Base-by-base conservation (phyloP, 2,113 vertebrate species). In the Dolichallabes microphthalmus region DNA sequence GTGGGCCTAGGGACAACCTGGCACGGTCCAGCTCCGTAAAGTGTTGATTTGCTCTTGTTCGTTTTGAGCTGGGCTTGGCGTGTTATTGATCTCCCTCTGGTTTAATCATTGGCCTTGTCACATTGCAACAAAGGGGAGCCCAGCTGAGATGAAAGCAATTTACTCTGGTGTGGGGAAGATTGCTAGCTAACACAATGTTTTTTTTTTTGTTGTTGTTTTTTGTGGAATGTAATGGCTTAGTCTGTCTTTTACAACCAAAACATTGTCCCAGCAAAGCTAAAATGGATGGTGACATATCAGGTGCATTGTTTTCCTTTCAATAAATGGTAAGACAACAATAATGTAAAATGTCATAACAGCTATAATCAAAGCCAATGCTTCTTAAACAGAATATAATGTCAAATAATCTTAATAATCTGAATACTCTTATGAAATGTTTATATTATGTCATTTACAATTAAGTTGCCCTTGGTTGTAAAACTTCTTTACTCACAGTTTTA, bases 31-130 rank as follows among this genome's bases (percentile, higher is more conserved):
- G 84, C 87, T 88, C 22, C 69, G 85, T 90, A 81, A 93, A 78
- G 64, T 89, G 89, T 90, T 89, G 92, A 92, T 93, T 93, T 92
- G 86, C 89, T 90, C 85, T 87, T 68, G 78, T 91, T 91, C 88
- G 92, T 93, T 94, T 92, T 92, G 91, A 93, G 94, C 89, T 87
- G 85, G 86, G 86, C 91, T 88, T 86, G 90, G 89, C 91, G 90
- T 89, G 88, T 91, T 95, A 95, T 95, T 93, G 94, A 95, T 95
- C 93, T 87, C 87, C 89, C 88, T 92, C 93, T 91, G 87, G 87
- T 93, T 94, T 94, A 94, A 95, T 95, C 94, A 94, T 94, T 92
- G 92, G 92, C 93, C 91, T 91, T 95, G 94, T 95, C 95, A 95
- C 94, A 94, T 92, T 92, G 93, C 92, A 94, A 94, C 94, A 95